phyloP scores from a whole-genome alignment of 2,113 vertebrate genomes.

The Okapia johnstoni region DNA sequence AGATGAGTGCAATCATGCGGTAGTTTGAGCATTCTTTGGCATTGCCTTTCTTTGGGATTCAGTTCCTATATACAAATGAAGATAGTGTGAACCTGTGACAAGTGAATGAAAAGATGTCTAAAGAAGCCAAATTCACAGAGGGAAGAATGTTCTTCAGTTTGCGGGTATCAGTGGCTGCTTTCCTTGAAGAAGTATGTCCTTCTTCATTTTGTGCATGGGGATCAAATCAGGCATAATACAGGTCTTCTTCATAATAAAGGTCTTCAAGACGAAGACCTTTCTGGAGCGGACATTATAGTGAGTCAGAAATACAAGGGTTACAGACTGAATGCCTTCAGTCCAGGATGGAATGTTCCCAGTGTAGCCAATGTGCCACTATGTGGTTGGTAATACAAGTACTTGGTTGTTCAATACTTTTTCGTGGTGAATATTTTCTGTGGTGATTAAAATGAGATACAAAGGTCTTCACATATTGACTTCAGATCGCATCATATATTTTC shows the following conservation, averaged over 20 bases:
- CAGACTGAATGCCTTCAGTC: too few species aligned
- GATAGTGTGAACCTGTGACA: background rate
- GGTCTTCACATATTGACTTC: background rate
- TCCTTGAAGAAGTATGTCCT: background rate
- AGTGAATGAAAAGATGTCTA: background rate
- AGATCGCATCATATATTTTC: background rate
- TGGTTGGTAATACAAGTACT: background rate
- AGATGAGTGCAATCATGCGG: too few species aligned
- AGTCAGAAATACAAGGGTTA: background rate
- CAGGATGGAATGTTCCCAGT: background rate
- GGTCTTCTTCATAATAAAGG: too few species aligned
- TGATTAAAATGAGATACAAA: background rate
- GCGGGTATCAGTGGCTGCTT: background rate
- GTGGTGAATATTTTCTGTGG: background rate
- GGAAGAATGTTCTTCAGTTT: background rate
- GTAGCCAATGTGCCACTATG: background rate
- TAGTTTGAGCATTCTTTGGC: too few species aligned
- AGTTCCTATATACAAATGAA: background rate
- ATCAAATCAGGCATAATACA: background rate
- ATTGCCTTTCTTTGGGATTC: background rate
- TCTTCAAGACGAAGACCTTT: background rate
- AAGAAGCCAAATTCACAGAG: background rate
- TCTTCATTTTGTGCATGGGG: background rate
- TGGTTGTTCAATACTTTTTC: background rate
- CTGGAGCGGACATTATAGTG: background rate